Evolutionary conservation across 2,888 invertebrate genomes (phyloP), one percentile per base, ranked within the genome.

Genomic region (Cephus pulcher): DNA sequence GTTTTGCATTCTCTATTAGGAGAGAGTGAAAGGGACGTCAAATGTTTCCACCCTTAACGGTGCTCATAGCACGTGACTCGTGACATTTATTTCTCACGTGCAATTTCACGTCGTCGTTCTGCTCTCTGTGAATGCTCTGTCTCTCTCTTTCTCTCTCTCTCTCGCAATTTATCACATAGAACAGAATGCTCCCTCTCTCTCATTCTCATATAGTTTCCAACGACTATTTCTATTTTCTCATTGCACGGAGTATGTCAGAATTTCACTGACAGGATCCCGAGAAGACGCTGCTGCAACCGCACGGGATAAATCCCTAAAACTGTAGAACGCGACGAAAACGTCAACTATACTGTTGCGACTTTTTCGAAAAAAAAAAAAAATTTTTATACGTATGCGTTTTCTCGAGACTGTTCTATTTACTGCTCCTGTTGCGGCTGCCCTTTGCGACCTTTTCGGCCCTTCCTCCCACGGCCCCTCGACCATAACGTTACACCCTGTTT

Each of bases 1-100:
- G 33, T 34, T 71, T 71, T 71, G 33, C 71, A 71, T 71, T 71
- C 71, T 32, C 71, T 34, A 71, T 34, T 71, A 71, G 71, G 71
- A 32, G 71, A 34, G 71, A 34, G 32, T 30, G 71, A 33, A 34
- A 71, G 23, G 71, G 71, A 12, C 71, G 71, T 71, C 4, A 71
- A 71, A 71, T 12, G 71, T 71, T 34, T 34, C 3, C 32, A 33
- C 71, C 71, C 33, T 71, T 56, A 23, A 56, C 56, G 4, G 56
- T 56, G 23, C 71, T 15, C 71, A 1, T 71, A 32, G 71, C 71
- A 34, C 71, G n/a, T 33, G 33, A 70, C 32, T 70, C 71, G 71
- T 34, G 71, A 71, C 71, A 71, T 71, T 71, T 71, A 71, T 71
- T 71, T 71, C 71, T 71, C 71, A n/a, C 71, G 71, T 71, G 11